Percentiles rank a stretch among this genome's conserved stretches.
Evolutionary conservation across 2,113 vertebrate genomes (phyloP).

Genomic region (Acrocephalus kingi): DNA sequence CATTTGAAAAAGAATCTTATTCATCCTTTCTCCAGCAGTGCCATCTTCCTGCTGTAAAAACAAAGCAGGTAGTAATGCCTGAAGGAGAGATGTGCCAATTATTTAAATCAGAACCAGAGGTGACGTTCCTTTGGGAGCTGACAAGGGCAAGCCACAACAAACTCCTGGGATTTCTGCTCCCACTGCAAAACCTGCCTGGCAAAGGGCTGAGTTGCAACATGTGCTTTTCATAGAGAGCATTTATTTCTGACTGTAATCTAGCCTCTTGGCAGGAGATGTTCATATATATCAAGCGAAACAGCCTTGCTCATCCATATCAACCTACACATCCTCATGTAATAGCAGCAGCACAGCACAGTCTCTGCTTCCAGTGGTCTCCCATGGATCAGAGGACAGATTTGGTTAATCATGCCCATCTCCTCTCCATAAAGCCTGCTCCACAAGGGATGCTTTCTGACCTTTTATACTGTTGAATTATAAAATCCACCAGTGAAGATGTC

Average conservation of each 20-base stretch:
- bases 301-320: not conserved
- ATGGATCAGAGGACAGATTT: not conserved
- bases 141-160: not conserved
- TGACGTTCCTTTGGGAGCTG: not conserved
- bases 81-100: not conserved
- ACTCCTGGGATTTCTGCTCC: not conserved
- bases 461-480: not conserved
- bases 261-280: constrained; percentile 9
- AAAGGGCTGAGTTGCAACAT: constrained; percentile 1
- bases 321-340: not conserved
- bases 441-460: not conserved
- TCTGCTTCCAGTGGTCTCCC: not conserved
- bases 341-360: not conserved
- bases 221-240: not conserved
- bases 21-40: not conserved
- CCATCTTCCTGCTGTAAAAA: not conserved
- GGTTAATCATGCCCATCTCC: not conserved
- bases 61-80: not conserved
- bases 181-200: not conserved
- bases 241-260: constrained; percentile 24
- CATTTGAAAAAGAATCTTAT: not conserved
- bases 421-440: not conserved
- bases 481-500: not conserved
- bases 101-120: not conserved
- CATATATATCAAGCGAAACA: not conserved